phyloP scores from a whole-genome alignment of 2,888 invertebrate genomes.

The Tachystola acroxantha region DNA sequence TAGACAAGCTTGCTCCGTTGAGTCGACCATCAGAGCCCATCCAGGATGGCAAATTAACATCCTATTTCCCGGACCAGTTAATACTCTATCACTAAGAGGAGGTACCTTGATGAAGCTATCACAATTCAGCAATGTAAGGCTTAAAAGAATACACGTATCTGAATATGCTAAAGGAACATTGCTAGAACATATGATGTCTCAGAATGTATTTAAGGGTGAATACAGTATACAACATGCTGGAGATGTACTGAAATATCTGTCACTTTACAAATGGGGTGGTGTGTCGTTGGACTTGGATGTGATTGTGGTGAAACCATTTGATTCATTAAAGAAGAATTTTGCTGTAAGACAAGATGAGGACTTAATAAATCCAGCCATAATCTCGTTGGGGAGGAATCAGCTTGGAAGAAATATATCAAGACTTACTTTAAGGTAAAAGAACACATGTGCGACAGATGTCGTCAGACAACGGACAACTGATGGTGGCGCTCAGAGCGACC shows the following conservation, averaged over 20 bases:
- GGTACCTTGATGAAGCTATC: background rate
- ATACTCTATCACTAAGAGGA: background rate
- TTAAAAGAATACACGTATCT: slow-evolving; percentile 37
- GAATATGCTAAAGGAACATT: slow-evolving; percentile 73
- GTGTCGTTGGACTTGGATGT: slow-evolving; percentile 86
- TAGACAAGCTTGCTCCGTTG: slow-evolving; percentile 4
- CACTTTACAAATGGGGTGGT: slow-evolving; percentile 84
- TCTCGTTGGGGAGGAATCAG: slow-evolving; percentile 65
- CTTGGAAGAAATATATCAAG: slow-evolving; percentile 11
- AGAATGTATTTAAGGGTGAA: background rate
- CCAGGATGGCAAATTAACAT: slow-evolving; percentile 3
- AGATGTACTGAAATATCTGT: slow-evolving; percentile 79
- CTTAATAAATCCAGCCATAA: slow-evolving; percentile 79
- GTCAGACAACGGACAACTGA: no score
- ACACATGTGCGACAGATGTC: no score
- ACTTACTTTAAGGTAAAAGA: background rate
- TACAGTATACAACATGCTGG: slow-evolving; percentile 48
- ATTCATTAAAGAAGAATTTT: slow-evolving; percentile 68
- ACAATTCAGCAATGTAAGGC: background rate
- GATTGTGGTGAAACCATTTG: slow-evolving; percentile 77
- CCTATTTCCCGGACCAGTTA: slow-evolving; percentile 5
- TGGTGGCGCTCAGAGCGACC: no score
- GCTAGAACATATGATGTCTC: slow-evolving; percentile 66
- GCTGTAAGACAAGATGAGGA: slow-evolving; percentile 75
- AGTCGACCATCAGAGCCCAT: slow-evolving; percentile 2